Base-by-base conservation (phyloP, 2,888 invertebrate genomes). In the Drosophila prolongata region DNA sequence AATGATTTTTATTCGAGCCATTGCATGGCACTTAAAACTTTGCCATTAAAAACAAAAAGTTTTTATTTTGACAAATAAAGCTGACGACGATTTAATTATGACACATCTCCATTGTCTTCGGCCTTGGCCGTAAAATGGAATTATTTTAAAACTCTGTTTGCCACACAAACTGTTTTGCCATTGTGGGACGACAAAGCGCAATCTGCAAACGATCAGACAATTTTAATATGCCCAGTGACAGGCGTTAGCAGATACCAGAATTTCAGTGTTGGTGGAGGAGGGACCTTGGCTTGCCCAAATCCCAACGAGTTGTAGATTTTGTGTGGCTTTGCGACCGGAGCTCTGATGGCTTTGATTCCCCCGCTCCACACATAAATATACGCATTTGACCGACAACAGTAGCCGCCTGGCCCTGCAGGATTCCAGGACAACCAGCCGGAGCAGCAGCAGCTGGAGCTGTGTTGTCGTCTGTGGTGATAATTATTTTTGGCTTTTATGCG, bases 401-500 rank as follows among this genome's bases (percentile, higher is more conserved):
- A 70, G 59, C 58, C 69, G 59, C 61, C 73, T 79, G 76, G 85
- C 40, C 61, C 66, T 16, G 37, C 27, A 35, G 62, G 62, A 64
- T 9, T 35, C n/a, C 55, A 47, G 44, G 58, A 42, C 56, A 35
- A 42, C 34, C 42, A 8, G 16, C 70, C 9, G 75, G 69, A 24
- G 75, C 73, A 24, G 24, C 19, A 46, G 46, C 43, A 38, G 57
- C 71, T 16, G 50, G 70, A 77, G 77, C 75, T 75, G 76, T 85
- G 77, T 79, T 82, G 78, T 88, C 78, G 71, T 82, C 81, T 84
- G 61, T 68, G 77, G 89, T 87, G 84, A 85, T 89, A 89, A 85
- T 89, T 85, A 87, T 85, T 85, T 85, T 85, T 87, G 84, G 85
- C 89, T 85, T 85, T 85, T 83, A 85, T 85, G 76, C 77, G 80